phyloP scores from a whole-genome alignment of 2,113 vertebrate species.

The Strigops habroptila region DNA sequence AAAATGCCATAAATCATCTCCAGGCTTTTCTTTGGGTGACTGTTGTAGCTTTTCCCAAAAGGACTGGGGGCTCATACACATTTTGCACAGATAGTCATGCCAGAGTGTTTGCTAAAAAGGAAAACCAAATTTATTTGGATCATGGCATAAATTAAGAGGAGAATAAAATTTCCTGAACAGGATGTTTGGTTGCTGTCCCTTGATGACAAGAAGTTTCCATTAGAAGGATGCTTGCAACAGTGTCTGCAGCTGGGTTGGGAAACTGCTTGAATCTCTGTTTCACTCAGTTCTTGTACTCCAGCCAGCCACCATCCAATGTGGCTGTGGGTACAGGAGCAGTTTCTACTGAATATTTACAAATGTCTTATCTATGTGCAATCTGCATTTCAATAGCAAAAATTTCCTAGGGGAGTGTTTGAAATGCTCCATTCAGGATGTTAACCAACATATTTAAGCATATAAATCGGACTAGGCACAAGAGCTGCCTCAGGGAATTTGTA shows the following conservation, averaged over 20 bases:
- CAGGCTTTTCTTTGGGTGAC: not conserved
- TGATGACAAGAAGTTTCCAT: not conserved
- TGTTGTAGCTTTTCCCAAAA: not conserved
- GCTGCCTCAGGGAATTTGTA: fast-evolving
- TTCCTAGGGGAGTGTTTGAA: not conserved
- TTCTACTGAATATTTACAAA: not conserved
- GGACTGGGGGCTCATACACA: not conserved
- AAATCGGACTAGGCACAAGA: not conserved
- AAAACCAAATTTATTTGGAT: not conserved
- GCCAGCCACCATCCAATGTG: not conserved
- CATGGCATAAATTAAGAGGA: not conserved
- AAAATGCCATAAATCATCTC: not conserved
- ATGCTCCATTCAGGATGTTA: not conserved
- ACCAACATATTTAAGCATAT: not conserved
- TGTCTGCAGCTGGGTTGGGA: not conserved
- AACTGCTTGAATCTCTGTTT: not conserved
- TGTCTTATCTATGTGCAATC: not conserved
- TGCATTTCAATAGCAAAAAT: not conserved
- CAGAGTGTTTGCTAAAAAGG: not conserved
- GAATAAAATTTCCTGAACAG: not conserved
- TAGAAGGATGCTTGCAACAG: not conserved
- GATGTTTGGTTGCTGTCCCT: not conserved
- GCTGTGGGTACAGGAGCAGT: not conserved
- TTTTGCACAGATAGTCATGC: not conserved
- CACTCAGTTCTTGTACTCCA: not conserved